Percentiles rank a stretch among this genome's conserved stretches.
Evolutionary conservation across 2,888 invertebrate species (phyloP).

Genomic region (Hemaris fuciformis): DNA sequence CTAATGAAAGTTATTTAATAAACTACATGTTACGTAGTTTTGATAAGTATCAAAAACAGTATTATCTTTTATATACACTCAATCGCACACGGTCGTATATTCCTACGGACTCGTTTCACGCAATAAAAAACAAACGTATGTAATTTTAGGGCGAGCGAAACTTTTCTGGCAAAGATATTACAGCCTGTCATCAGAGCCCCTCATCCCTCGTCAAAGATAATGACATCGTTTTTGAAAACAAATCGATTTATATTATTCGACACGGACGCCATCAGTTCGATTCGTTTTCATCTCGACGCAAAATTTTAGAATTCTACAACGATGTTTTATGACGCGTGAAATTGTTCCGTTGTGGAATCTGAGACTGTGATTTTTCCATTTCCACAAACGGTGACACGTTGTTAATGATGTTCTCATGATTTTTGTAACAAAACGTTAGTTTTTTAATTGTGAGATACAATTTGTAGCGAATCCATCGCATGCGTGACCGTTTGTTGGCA

Average conservation of each 20-base stretch:
- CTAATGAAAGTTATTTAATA: too few species aligned
- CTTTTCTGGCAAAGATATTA: slow-evolving; percentile 44
- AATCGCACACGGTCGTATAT: neutral
- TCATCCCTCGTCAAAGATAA: slow-evolving; percentile 64
- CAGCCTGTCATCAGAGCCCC: slow-evolving; percentile 51
- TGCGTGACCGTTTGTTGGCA: slow-evolving; percentile 12
- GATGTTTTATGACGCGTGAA: slow-evolving; percentile 79
- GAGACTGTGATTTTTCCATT: slow-evolving; percentile 70
- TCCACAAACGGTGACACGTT: slow-evolving; percentile 61
- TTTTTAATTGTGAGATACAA: slow-evolving; percentile 15
- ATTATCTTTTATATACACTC: neutral
- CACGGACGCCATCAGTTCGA: slow-evolving; percentile 64
- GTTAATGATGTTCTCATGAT: slow-evolving; percentile 68
- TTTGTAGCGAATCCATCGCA: slow-evolving; percentile 6
- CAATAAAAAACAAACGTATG: neutral
- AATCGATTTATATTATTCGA: slow-evolving; percentile 79
- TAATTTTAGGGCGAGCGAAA: slow-evolving; percentile 13
- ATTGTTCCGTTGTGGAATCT: slow-evolving; percentile 68
- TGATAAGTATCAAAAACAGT: neutral
- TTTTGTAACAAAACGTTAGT: slow-evolving; percentile 27
- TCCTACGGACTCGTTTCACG: neutral
- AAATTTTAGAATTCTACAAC: slow-evolving; percentile 58
- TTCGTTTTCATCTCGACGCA: slow-evolving; percentile 60
- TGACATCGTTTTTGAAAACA: slow-evolving; percentile 72
- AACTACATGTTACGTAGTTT: too few species aligned